Evolutionary conservation across 2,113 vertebrate species (phyloP), one percentile per base, ranked within the genome.

Genomic region (Spheniscus mendiculus): DNA sequence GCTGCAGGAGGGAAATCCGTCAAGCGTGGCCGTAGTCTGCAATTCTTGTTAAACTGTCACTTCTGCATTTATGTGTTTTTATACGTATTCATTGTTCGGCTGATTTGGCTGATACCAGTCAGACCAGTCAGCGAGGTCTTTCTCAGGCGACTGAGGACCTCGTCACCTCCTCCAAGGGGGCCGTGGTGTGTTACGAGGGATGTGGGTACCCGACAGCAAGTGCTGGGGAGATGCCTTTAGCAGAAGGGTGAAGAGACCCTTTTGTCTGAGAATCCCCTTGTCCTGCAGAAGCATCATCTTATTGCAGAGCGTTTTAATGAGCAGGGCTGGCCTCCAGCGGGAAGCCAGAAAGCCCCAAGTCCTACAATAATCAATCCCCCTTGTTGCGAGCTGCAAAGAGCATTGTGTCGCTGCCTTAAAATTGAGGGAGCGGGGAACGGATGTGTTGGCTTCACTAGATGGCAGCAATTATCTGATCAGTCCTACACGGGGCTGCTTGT

Each of bases 401-500:
- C 32, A 0, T 53, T 1, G 2, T 53, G 71, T 73, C 38, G 1
- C 16, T 49, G 17, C 66, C 15, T n/a, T 22, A 23, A 14, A 13
- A 12, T 8, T 7, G 79, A 8, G 15, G 83, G 65, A 73, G 27
- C 3, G 2, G 11, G 30, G 78, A 83, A 29, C 65, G 27, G 72
- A 23, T 15, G 30, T 30, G 21, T 18, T 74, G 72, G 3, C 74
- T 89, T 96, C 97, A 93, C 95, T 96, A 95, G 95, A 56, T 97
- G 95, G 97, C 97, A 97, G 97, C 96, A 97, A 85, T 94, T 85
- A 62, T 26, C 93, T 90, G 82, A 42, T 25, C 52, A 30, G 38
- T 1, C 52, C 63, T 27, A 8, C 25, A 0, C 21, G 1, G 34
- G 21, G 63, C 49, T 86, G 36, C 50, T 38, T 8, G 7, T 29